Base-by-base conservation (phyloP, 1,140 invertebrate genomes). In the Drosophila biarmipes region DNA sequence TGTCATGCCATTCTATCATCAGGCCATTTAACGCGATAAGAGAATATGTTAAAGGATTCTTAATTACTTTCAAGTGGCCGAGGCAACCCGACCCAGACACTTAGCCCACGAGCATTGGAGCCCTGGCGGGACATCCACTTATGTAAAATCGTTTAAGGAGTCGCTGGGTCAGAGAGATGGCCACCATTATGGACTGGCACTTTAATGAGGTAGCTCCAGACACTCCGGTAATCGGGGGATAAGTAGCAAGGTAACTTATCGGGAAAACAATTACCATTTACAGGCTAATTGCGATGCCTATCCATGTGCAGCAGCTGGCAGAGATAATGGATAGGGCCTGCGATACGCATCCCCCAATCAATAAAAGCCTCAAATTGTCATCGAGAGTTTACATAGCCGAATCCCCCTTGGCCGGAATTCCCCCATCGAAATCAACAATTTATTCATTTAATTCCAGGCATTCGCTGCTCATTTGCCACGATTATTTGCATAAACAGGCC, bases 21-120 rank as follows among this genome's bases (percentile, higher is more conserved):
- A 59, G 53, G 45, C 31, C 73, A 53, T 86, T 86, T 71, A 63
- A 74, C 64, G 74, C 71, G 82, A 89, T 86, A 87, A 72, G 82
- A 75, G 79, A 86, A 82, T 89, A 89, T 86, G 80, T 80, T 76
- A 89, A 87, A 87, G 84, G 84, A 87, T 84, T 87, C 78, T 89
- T 84, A 87, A 87, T 87, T 87, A 81, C 84, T 87, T 79, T 89
- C 84, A 87, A 87, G 82, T 87, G 82, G 74, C 64, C 71, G 73
- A 67, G 51, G 64, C 35, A 66, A 69, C 63, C 80, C 34, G 51
- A 46, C 24, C 19, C 48, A 73, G 56, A 35, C 62, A 74, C 45
- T 54, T 49, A 29, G 35, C 42, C 72, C 57, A 7, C 51, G 43
- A 58, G 14, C 56, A 58, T 58, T 34, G 51, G 12, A 55, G 19